Conservation (phyloP, 2,888 invertebrate species). For the Alentia gelatinosa region DNA sequence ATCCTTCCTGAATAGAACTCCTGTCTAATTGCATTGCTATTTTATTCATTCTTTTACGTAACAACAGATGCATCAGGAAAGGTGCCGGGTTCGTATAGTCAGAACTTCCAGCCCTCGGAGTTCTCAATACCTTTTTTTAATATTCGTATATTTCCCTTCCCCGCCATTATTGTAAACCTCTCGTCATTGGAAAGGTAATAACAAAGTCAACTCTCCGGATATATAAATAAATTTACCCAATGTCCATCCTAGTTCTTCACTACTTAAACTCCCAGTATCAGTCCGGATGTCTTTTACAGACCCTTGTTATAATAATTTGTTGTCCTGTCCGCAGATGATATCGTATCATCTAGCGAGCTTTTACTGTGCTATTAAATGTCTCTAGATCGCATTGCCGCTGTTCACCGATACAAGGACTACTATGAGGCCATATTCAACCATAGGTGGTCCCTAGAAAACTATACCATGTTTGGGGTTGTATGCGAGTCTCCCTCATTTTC, state of each 20-base stretch:
- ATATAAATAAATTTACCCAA: not conserved
- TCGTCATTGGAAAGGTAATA: not conserved
- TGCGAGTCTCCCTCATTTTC: too few species aligned
- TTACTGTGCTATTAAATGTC: not conserved
- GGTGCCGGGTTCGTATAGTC: constrained; percentile 16
- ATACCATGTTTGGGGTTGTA: too few species aligned
- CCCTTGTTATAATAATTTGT: too few species aligned
- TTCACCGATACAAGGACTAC: too few species aligned
- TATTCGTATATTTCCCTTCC: not conserved
- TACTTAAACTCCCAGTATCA: not conserved
- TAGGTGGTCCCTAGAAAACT: too few species aligned
- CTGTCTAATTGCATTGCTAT: not conserved
- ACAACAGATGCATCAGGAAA: not conserved
- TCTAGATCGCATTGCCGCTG: too few species aligned
- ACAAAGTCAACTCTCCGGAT: not conserved
- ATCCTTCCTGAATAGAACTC: too few species aligned
- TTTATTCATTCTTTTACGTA: not conserved
- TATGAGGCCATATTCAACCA: too few species aligned
- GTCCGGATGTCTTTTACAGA: not conserved
- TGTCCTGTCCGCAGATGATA: not conserved
- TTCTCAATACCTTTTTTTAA: not conserved
- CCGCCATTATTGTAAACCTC: not conserved
- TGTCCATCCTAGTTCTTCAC: not conserved
- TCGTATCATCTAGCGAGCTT: too few species aligned
- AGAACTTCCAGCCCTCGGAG: not conserved